Base-by-base conservation (phyloP, 2,113 vertebrate species). In the Maccullochella peelii region DNA sequence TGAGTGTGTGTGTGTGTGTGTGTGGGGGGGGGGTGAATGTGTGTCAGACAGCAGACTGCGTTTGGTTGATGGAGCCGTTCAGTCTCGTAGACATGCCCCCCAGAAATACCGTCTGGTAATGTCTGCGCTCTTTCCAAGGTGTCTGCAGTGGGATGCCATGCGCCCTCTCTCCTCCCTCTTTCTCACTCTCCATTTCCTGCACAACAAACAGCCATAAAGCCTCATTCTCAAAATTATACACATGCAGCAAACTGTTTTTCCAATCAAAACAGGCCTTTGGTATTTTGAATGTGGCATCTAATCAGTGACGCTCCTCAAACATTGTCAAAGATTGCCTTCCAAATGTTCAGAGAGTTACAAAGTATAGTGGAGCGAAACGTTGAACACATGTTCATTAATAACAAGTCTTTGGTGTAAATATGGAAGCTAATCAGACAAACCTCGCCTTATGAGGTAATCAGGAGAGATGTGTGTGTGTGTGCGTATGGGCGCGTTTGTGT, bases 391-490 rank as follows among this genome's bases (percentile, higher is more conserved):
- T 89, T 90, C 83, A 82, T 85, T 89, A 93, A 92, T 89, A 87
- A 83, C 57, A 70, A 84, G 77, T 85, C 83, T 91, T 92, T 88
- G 85, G 83, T 88, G 86, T 88, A 91, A 93, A 93, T 89, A 90
- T 66, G 82, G 86, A 75, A 83, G 74, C 82, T 91, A 93, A 92
- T 94, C 92, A 88, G 87, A 92, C 91, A 92, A 89, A 92, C 85
- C 74, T 87, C 27, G 47, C 62, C 74, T 90, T 90, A 90, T 90
- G 91, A 89, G 84, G 83, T 91, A 92, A 94, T 92, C 91, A 90
- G 72, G 63, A 88, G 49, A 57, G 42, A 36, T 78, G 72, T 54
- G 82, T 77, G 78, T 77, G 80, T 68, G 62, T 75, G 78, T 59
- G 75, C 25, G 50, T 58, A 36, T 65, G 77, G 33, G 63, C 62